A percentile compares a stretch with the other conserved stretches of the same genome.
These are phyloP conservation scores for Pogonognathellus flavescens DNA, from an alignment of 1,140 invertebrate species.

Conservation along the genomic window DNA sequence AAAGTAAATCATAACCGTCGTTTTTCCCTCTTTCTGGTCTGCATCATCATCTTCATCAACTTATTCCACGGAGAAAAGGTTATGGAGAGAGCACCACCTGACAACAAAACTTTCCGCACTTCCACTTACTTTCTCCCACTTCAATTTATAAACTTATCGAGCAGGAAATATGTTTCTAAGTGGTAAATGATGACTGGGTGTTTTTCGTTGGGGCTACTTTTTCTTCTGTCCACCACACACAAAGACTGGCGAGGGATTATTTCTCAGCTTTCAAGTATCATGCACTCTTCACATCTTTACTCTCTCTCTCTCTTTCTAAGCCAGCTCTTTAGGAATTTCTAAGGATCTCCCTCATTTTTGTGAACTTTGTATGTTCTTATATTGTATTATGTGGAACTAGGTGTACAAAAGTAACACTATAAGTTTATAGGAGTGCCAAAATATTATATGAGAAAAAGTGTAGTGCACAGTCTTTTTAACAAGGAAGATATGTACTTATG, in stretches of 20 bases:
- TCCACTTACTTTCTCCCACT: conserved; percentile 35
- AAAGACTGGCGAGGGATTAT: conserved; percentile 2
- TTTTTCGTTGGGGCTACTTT: conserved; percentile 1
- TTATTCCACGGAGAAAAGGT: conserved; percentile 11
- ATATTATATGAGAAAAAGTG: too few relatives aligned
- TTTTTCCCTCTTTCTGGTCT: neutral
- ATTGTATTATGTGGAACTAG: too few relatives aligned
- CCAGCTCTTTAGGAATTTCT: conserved; percentile 22
- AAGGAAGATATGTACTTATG: too few relatives aligned
- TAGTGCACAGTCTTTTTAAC: too few relatives aligned
- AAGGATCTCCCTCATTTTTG: neutral
- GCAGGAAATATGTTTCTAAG: conserved; percentile 41
- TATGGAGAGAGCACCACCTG: conserved; percentile 1
- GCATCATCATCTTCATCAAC: conserved; percentile 16
- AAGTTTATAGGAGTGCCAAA: too few relatives aligned
- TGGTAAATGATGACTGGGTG: conserved; percentile 33
- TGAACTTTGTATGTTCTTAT: too few relatives aligned
- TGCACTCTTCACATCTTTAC: too few relatives aligned
- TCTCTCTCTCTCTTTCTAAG: neutral
- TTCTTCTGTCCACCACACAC: conserved; percentile 21
- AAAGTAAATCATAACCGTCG: neutral
- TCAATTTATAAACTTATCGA: conserved; percentile 45
- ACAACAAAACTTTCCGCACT: conserved; percentile 18
- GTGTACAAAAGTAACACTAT: too few relatives aligned
- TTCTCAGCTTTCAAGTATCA: neutral